phyloP scores from a whole-genome alignment of 1,140 invertebrate genomes.

The Scaptomyza graminum region DNA sequence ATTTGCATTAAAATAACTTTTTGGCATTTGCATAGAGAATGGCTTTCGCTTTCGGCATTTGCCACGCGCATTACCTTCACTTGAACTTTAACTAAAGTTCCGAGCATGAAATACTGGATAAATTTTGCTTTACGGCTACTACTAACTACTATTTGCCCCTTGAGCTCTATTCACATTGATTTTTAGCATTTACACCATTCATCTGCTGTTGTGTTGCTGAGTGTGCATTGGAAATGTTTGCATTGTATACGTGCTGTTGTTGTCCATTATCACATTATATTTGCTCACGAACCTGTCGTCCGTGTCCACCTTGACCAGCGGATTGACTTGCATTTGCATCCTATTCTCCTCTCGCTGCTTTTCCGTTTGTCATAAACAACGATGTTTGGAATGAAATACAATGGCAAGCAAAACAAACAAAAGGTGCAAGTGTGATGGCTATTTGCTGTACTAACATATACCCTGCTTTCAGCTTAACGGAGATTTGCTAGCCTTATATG shows the following conservation, averaged over 20 bases:
- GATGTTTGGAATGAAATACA: constrained; percentile 67
- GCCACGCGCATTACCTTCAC: constrained; percentile 56
- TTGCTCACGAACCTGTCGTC: constrained; percentile 21
- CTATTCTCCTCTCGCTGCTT: constrained; percentile 35
- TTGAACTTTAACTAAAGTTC: constrained; percentile 26
- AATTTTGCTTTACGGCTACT: background rate
- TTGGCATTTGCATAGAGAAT: constrained; percentile 68
- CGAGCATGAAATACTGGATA: no score
- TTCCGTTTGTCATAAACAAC: constrained; percentile 65
- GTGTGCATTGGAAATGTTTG: background rate
- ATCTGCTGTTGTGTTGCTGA: background rate
- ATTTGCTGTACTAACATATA: background rate
- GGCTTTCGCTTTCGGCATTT: constrained; percentile 49
- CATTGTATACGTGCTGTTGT: background rate
- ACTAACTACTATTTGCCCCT: constrained; percentile 6
- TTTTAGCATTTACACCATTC: constrained; percentile 24
- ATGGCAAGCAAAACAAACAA: constrained; percentile 15
- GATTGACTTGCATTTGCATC: constrained; percentile 50
- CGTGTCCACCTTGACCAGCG: constrained; percentile 49
- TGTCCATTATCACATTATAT: constrained; percentile 47
- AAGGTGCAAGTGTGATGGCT: background rate
- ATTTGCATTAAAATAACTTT: constrained; percentile 74
- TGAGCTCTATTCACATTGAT: constrained; percentile 19
- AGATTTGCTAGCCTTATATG: background rate
- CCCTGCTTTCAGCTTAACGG: no score